phyloP scores from a whole-genome alignment of 1,140 invertebrate genomes.

The Linepithema humile region DNA sequence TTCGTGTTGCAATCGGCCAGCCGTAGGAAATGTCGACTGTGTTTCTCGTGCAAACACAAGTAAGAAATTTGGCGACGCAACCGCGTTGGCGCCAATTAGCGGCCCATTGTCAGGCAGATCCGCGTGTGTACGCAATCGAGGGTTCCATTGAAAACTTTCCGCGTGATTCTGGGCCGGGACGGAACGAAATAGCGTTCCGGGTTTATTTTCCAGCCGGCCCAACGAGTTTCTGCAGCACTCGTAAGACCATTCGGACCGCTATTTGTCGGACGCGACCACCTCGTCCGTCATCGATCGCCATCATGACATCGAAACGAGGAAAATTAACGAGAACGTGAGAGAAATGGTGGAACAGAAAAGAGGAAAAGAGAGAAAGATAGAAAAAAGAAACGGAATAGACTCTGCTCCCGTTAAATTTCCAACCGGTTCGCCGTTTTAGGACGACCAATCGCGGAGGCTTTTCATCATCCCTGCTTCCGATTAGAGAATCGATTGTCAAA shows the following conservation, averaged over 20 bases:
- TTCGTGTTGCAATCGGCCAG: background rate
- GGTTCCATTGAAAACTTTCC: conserved; percentile 32
- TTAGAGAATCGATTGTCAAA: background rate
- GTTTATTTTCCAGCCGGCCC: conserved; percentile 54
- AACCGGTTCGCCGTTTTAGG: background rate
- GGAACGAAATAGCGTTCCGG: conserved; percentile 26
- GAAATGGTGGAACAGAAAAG: background rate
- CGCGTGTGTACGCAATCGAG: conserved; percentile 28
- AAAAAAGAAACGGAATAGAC: background rate
- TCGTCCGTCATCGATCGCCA: conserved; percentile 52
- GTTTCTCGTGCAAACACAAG: background rate
- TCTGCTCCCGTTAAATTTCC: background rate
- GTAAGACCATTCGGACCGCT: conserved; percentile 50
- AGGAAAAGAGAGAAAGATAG: background rate
- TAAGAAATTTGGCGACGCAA: conserved; percentile 21
- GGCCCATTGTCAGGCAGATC: conserved; percentile 29
- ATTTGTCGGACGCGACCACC: conserved; percentile 54
- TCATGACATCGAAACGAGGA: conserved; percentile 29
- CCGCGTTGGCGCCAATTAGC: conserved; percentile 32
- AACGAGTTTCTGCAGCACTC: conserved; percentile 13
- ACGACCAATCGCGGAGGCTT: background rate
- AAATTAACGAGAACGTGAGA: conserved; percentile 51
- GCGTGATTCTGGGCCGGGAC: background rate
- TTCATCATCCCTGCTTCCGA: conserved; percentile 1
- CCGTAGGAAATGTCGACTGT: background rate